These are phyloP conservation scores for Leptinotarsa defecta DNA, from an alignment of 1,140 invertebrate species.

Conservation along the genomic window DNA sequence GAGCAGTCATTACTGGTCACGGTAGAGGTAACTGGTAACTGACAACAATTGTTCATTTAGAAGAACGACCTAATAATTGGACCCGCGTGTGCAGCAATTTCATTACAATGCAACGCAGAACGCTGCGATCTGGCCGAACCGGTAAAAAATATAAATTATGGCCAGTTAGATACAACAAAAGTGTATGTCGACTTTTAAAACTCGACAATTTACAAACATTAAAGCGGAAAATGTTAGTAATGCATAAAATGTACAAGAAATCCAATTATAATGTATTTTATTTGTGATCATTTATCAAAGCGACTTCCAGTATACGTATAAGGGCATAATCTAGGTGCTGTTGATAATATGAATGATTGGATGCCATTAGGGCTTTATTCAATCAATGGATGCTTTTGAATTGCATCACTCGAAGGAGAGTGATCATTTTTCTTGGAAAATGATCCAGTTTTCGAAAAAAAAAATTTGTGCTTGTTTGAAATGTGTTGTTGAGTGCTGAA, in stretches of 20 bases:
- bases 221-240: constrained; percentile 31
- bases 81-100: neutral
- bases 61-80: neutral
- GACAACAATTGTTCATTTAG: constrained; percentile 1
- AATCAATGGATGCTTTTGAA: constrained; percentile 26
- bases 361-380: constrained; percentile 25
- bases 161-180: constrained; percentile 25
- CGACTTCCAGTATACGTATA: constrained; percentile 27
- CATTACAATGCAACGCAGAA: neutral
- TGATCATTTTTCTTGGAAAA: neutral
- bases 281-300: constrained; percentile 26
- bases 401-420: neutral
- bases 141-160: constrained; percentile 27
- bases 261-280: constrained; percentile 32
- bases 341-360: constrained; percentile 31
- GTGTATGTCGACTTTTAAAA: constrained; percentile 25
- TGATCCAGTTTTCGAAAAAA: no score
- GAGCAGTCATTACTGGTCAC: neutral
- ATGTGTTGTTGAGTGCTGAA: no score
- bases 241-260: constrained; percentile 31
- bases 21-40: neutral
- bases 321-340: constrained; percentile 31
- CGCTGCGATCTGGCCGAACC: constrained; percentile 14
- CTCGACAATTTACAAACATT: constrained; percentile 27
- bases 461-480: no score